These are phyloP conservation scores for Allacma fusca DNA, from an alignment of 2,888 invertebrate species.

Conservation along the genomic window DNA sequence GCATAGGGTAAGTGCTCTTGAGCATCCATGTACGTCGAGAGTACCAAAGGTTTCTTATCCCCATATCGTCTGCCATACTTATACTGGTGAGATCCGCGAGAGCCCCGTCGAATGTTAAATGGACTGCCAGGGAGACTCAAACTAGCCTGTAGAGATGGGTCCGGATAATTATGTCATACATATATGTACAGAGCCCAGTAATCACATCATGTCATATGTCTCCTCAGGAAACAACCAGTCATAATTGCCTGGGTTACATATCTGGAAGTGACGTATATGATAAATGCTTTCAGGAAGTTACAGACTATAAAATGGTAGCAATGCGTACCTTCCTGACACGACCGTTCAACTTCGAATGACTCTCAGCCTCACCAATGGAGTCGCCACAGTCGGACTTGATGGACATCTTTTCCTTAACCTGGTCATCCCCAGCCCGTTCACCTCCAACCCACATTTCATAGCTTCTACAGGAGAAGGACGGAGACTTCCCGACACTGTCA, in stretches of 20 bases:
- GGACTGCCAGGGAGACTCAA: conserved; percentile 96
- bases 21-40: conserved; percentile 85
- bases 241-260: too few species aligned
- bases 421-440: conserved; percentile 86
- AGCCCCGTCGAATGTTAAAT: conserved; percentile 89
- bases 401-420: conserved; percentile 91
- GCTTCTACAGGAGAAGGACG: conserved; percentile 90
- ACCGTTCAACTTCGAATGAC: conserved; percentile 63
- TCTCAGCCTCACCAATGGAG: conserved; percentile 89
- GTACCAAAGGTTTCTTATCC: conserved; percentile 90
- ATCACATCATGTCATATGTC: too few species aligned
- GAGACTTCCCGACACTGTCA: conserved; percentile 78
- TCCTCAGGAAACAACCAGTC: too few species aligned
- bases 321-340: conserved; percentile 86
- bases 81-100: conserved; percentile 91
- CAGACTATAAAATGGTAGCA: too few species aligned
- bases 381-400: conserved; percentile 84
- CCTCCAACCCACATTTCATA: conserved; percentile 91
- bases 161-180: too few species aligned
- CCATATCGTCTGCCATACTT: conserved; percentile 83
- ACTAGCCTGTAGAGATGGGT: conserved; percentile 79
- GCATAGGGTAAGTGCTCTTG: conserved; percentile 93
- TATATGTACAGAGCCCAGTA: background rate
- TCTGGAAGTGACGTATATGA: too few species aligned
- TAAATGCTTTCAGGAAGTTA: too few species aligned